phyloP scores from a whole-genome alignment of 2,113 vertebrate genomes.

The Chroicocephalus ridibundus region DNA sequence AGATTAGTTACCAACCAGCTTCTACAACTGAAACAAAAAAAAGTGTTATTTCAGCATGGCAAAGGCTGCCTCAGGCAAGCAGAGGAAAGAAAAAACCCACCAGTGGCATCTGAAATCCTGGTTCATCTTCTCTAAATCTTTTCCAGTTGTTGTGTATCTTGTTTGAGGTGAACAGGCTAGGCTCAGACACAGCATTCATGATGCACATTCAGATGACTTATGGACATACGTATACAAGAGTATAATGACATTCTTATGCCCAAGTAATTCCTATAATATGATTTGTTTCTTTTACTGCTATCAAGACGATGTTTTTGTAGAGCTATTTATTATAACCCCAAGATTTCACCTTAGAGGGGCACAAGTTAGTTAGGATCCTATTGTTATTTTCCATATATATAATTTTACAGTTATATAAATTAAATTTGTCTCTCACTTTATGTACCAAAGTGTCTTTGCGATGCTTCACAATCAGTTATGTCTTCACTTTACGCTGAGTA shows the following conservation, averaged over 20 bases:
- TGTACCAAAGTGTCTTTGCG: neutral
- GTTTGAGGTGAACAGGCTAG: neutral
- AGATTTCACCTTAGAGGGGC: neutral
- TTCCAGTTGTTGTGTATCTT: neutral
- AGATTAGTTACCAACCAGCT: neutral
- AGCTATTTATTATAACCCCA: neutral
- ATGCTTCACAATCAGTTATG: neutral
- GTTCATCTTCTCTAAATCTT: neutral
- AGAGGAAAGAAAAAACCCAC: neutral
- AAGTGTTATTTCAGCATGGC: neutral
- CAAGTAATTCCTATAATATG: neutral
- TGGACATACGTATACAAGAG: neutral
- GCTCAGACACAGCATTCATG: neutral
- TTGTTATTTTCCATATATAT: neutral
- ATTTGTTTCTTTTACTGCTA: neutral
- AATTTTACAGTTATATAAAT: neutral
- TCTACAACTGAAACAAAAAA: neutral
- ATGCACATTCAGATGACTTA: neutral
- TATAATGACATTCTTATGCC: neutral
- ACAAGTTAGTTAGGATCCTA: neutral
- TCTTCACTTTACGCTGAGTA: neutral
- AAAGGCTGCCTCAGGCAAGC: neutral
- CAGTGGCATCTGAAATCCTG: neutral
- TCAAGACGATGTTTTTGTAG: neutral
- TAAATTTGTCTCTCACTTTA: neutral